Conservation (phyloP, 2,113 vertebrate genomes). For the Zosterops japonicus region DNA sequence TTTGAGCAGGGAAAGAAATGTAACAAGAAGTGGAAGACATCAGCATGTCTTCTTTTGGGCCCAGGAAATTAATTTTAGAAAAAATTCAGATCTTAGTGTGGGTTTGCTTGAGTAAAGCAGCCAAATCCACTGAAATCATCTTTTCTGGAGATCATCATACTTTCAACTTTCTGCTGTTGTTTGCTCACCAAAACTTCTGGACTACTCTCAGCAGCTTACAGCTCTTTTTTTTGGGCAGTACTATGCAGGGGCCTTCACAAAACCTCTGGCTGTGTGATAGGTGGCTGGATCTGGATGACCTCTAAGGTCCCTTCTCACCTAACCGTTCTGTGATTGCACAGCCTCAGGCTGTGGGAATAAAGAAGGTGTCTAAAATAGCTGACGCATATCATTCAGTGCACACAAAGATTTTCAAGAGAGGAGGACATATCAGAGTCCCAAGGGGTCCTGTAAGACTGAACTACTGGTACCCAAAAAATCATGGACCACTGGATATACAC, state of each 20-base stretch:
- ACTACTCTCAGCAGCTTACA: background rate
- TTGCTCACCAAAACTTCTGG: background rate
- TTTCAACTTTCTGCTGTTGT: background rate
- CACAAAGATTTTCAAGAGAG: background rate
- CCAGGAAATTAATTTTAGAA: background rate
- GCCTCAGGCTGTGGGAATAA: background rate
- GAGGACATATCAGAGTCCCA: fast-evolving
- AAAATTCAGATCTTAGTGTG: background rate
- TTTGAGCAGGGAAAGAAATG: background rate
- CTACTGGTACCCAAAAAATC: background rate
- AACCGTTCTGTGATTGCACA: background rate
- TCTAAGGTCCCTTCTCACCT: background rate
- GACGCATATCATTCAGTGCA: background rate
- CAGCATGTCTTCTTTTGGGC: background rate
- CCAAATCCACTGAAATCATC: background rate
- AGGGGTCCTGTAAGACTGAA: background rate
- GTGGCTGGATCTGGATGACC: background rate
- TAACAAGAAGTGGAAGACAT: background rate
- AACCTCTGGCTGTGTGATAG: background rate
- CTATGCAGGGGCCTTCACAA: background rate
- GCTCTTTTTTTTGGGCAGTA: background rate
- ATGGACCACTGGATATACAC: background rate
- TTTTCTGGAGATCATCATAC: background rate
- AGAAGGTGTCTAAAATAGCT: background rate
- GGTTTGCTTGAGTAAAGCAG: background rate